These are phyloP conservation scores for Drosophila nigrodunni DNA, from an alignment of 1,140 invertebrate species.

Conservation along the genomic window DNA sequence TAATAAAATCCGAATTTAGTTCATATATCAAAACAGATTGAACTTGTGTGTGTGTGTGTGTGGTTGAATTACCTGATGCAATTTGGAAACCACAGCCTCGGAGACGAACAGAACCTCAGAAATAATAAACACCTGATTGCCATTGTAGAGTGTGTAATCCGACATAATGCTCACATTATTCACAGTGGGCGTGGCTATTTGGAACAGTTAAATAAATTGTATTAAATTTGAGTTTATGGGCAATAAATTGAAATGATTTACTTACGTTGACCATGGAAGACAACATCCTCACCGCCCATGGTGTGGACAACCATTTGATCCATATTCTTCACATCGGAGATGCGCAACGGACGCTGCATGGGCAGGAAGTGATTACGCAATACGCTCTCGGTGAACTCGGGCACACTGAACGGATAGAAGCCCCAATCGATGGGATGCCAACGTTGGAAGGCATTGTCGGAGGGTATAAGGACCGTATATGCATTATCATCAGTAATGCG, in stretches of 20 bases:
- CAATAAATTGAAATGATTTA: constrained; percentile 34
- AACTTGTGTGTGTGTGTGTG: background rate
- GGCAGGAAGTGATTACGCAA: constrained; percentile 88
- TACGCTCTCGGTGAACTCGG: constrained; percentile 87
- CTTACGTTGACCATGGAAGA: constrained; percentile 86
- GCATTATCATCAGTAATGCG: constrained; percentile 86
- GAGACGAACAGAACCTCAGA: constrained; percentile 87
- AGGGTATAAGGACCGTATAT: constrained; percentile 88
- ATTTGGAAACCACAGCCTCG: constrained; percentile 86
- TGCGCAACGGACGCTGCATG: constrained; percentile 85
- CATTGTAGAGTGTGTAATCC: constrained; percentile 86
- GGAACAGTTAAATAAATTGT: background rate
- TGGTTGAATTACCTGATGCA: constrained; percentile 85
- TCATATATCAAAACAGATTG: constrained; percentile 14
- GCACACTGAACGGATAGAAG: constrained; percentile 89
- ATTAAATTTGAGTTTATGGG: constrained; percentile 6
- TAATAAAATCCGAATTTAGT: constrained; percentile 6
- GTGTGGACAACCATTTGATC: constrained; percentile 85
- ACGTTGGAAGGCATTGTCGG: constrained; percentile 88
- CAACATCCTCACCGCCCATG: constrained; percentile 86
- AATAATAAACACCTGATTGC: constrained; percentile 88
- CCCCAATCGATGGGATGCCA: constrained; percentile 90
- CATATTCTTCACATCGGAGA: constrained; percentile 86
- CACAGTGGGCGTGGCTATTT: constrained; percentile 85
- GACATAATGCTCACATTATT: constrained; percentile 87